Evolutionary conservation across 2,797 vertebrate genomes (phyloP).

Genomic region (Ptychadena robeensis): DNA sequence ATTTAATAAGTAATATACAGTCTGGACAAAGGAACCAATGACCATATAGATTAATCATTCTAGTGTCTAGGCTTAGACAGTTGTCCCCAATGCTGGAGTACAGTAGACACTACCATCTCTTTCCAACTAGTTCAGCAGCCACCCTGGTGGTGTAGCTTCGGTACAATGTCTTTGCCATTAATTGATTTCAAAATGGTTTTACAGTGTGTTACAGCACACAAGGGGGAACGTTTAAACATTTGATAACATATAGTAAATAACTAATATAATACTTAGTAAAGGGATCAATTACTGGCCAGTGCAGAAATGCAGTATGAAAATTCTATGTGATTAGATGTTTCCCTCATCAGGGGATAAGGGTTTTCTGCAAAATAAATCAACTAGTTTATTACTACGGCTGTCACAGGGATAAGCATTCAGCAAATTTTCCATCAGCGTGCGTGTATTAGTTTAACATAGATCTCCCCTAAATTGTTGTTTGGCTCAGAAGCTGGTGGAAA

Average conservation of each 20-base stretch:
- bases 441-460: slow-evolving; percentile 58
- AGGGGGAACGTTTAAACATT: background rate
- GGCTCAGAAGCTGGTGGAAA: slow-evolving; percentile 65
- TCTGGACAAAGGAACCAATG: background rate
- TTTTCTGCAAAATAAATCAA: slow-evolving; percentile 60
- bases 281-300: slow-evolving; percentile 17
- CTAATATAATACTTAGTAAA: slow-evolving; percentile 25
- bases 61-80: background rate
- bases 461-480: slow-evolving; percentile 30
- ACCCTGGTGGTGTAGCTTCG: background rate
- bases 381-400: slow-evolving; percentile 51
- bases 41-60: background rate
- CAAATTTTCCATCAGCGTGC: slow-evolving; percentile 55
- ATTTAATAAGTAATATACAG: background rate
- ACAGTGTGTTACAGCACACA: background rate
- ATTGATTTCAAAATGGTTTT: slow-evolving; percentile 12
- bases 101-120: background rate
- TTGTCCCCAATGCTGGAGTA: background rate
- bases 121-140: background rate
- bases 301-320: slow-evolving; percentile 13
- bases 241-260: slow-evolving; percentile 22
- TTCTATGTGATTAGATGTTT: slow-evolving; percentile 54
- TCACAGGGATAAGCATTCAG: slow-evolving; percentile 49
- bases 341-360: slow-evolving; percentile 48
- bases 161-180: slow-evolving; percentile 1